phyloP scores from a whole-genome alignment of 2,888 invertebrate genomes.

The Sabatieria punctata region DNA sequence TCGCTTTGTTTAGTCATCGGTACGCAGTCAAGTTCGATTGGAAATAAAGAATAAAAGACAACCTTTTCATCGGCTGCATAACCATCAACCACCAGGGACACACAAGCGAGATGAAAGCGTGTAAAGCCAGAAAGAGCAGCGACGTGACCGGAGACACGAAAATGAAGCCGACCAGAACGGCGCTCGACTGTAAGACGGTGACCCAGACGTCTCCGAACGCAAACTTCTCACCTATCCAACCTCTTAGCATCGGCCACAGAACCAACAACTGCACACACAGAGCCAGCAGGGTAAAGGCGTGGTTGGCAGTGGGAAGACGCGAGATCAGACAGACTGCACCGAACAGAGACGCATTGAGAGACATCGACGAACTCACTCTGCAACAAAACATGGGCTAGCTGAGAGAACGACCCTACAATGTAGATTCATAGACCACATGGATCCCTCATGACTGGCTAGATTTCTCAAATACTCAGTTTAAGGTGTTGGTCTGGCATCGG shows the following conservation, averaged over 20 bases:
- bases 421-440: neutral
- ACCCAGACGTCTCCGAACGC: neutral
- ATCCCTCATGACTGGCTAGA: neutral
- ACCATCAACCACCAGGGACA: slow-evolving; percentile 35
- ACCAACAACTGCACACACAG: slow-evolving; percentile 74
- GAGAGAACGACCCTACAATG: neutral
- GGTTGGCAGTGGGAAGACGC: slow-evolving; percentile 59
- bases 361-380: slow-evolving; percentile 73
- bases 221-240: slow-evolving; percentile 38
- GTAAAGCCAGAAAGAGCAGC: slow-evolving; percentile 24
- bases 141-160: slow-evolving; percentile 25
- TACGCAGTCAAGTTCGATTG: neutral
- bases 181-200: slow-evolving; percentile 17
- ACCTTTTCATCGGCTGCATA: slow-evolving; percentile 37
- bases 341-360: slow-evolving; percentile 83
- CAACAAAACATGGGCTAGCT: slow-evolving; percentile 14
- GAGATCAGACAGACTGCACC: slow-evolving; percentile 87
- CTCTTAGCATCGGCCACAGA: slow-evolving; percentile 59
- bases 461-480: too few relatives aligned
- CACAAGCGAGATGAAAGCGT: slow-evolving; percentile 33
- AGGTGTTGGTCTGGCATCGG: too few relatives aligned
- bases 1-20: neutral
- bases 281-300: slow-evolving; percentile 75
- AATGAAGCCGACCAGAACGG: slow-evolving; percentile 17
- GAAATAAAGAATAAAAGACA: slow-evolving; percentile 36